These are phyloP conservation scores for Petroica traversi DNA, from an alignment of 2,113 vertebrate species.

Conservation along the genomic window DNA sequence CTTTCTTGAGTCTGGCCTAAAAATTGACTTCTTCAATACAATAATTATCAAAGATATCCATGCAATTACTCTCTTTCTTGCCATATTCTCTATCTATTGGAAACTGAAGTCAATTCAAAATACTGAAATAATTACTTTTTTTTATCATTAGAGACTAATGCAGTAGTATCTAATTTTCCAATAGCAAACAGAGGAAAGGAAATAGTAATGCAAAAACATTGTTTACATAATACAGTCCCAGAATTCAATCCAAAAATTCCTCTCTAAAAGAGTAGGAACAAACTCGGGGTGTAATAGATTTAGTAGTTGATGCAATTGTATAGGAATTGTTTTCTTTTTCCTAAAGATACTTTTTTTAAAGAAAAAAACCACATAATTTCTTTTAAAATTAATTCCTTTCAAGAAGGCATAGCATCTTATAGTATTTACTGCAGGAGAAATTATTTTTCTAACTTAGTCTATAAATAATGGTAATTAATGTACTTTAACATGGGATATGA, in stretches of 20 bases:
- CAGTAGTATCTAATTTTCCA: not conserved
- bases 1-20: not conserved
- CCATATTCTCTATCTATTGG: not conserved
- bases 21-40: not conserved
- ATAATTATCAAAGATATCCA: not conserved
- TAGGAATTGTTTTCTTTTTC: not conserved
- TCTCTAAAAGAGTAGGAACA: not conserved
- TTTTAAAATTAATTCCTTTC: not conserved
- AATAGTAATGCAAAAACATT: not conserved
- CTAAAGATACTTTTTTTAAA: not conserved
- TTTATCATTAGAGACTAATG: not conserved
- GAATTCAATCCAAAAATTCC: not conserved
- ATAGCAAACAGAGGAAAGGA: not conserved
- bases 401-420: not conserved
- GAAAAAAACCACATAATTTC: not conserved
- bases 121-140: not conserved
- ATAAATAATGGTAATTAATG: not conserved
- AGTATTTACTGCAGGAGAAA: not conserved
- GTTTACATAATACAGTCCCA: not conserved
- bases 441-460: not conserved
- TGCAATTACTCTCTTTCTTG: not conserved
- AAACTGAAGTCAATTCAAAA: not conserved
- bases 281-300: not conserved
- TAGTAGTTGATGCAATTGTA: not conserved
- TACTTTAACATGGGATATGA: not conserved